Evolutionary conservation across 1,140 invertebrate genomes (phyloP), one percentile per base, ranked within the genome.

Genomic region (Pissodes strobi): DNA sequence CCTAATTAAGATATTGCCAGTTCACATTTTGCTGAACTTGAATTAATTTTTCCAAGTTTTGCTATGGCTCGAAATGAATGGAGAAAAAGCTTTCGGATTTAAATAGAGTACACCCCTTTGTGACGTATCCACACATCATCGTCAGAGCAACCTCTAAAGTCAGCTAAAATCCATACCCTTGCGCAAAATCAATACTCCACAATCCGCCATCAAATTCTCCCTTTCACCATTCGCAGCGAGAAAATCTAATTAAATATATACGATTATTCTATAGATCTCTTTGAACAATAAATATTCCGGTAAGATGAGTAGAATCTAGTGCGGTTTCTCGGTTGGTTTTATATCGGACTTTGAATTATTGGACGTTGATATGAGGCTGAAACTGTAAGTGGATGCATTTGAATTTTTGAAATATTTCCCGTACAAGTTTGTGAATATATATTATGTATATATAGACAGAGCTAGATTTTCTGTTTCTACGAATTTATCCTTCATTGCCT

Each of bases 171-270:
- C 57, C 57, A 59, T 59, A 59, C 43, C 43, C 27, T 37, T 34
- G 57, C 57, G 57, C 58, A 61, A 61, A 51, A 51, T 51, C 58
- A 61, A 61, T 51, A 51, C 38, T 9, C 19, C 53, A 25, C 12
- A 27, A 19, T 43, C 53, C n/a, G 53, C 38, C 52, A 55, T 55
- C 39, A 52, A 15, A 8, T 2, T 2, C 39, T 1, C 19, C 17
- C 8, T 21, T 2, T 12, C 17, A 22, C 17, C 9, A 22, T 9
- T 2, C 45, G 18, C 10, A 8, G 13, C 2, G 18, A 21, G 2
- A 46, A 18, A 17, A 46, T 21, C n/a, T 39, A 39, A 8, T 46
- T 46, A 19, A 46, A 22, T 2, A 46, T 2, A 46, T 3, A 5
- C 4, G 9, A 17, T 19, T 46, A 12, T 19, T n/a, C n/a, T n/a